These are phyloP conservation scores for Augochlorella aurata DNA, from an alignment of 2,888 invertebrate species.

Conservation along the genomic window DNA sequence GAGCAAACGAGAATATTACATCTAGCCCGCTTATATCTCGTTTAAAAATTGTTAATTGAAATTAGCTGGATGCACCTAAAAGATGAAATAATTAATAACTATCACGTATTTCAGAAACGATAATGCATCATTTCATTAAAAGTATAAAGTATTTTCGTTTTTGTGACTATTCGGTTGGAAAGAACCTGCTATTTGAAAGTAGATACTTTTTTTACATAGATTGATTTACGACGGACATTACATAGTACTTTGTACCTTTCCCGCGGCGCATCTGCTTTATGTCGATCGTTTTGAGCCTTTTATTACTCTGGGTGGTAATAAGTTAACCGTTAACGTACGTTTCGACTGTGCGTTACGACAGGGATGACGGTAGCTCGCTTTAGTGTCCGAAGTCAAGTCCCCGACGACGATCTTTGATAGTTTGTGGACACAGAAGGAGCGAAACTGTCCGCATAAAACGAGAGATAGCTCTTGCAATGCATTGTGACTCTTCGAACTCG, in stretches of 20 bases:
- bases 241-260: background rate
- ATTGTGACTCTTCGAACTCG: background rate
- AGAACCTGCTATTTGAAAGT: background rate
- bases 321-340: background rate
- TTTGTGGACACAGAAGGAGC: background rate
- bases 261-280: background rate
- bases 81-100: too few species aligned
- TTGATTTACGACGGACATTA: background rate
- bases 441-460: background rate
- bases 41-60: too few species aligned
- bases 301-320: background rate
- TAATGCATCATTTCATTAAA: too few species aligned
- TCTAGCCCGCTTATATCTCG: too few species aligned
- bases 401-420: background rate
- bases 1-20: too few species aligned
- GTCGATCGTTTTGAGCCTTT: background rate
- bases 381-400: background rate
- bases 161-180: background rate
- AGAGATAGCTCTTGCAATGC: background rate
- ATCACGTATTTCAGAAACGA: too few species aligned
- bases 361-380: slow-evolving; percentile 7
- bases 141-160: background rate
- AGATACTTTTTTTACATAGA: background rate
- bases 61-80: too few species aligned
- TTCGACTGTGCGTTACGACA: background rate